Base-by-base conservation (phyloP, 2,888 invertebrate genomes). In the Ischnus inquisitorius region DNA sequence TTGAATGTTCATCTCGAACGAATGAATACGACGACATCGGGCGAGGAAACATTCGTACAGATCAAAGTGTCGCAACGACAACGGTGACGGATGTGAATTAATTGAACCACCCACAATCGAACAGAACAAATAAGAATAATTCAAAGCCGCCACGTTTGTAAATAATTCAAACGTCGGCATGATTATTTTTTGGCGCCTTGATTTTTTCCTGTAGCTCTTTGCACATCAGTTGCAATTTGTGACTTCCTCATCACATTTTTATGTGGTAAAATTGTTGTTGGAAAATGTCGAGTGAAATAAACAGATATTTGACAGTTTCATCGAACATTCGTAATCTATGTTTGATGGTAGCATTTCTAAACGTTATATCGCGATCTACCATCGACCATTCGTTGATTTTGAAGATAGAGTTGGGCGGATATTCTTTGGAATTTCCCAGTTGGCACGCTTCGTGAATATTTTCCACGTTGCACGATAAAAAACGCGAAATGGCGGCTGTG, bases 311-410 rank as follows among this genome's bases (percentile, higher is more conserved):
- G 0, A 34, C 1, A 1, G 6, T 34, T 34, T 2, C 8, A 6
- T 8, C 34, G 34, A 34, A 34, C 6, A 34, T 34, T 34, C 1
- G 34, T 34, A 34, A 34, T 34, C 34, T 34, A 34, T 8, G 34
- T 3, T 34, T 34, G 34, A 4, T 6, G 6, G 5, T 3, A 34
- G 3, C 3, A 1, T 34, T 34, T 34, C 8, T 34, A 6, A 34
- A 34, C 6, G 34, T 34, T 34, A 34, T 5, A 34, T 34, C 6
- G 1, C 4, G 8, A 34, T 4, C 8, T 8, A 34, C 34, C 4
- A 72, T 72, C 43, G 60, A 60, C 28, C 57, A 8, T 72, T 43
- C 43, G 43, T 57, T 25, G 60, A 28, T 28, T 46, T n/a, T 22
- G 16, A 57, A 43, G 57, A 19, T 19, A 8, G 22, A 54, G 22